These are phyloP conservation scores for Parotocinclus haroldoi DNA, from an alignment of 2,797 vertebrate genomes.

Conservation along the genomic window DNA sequence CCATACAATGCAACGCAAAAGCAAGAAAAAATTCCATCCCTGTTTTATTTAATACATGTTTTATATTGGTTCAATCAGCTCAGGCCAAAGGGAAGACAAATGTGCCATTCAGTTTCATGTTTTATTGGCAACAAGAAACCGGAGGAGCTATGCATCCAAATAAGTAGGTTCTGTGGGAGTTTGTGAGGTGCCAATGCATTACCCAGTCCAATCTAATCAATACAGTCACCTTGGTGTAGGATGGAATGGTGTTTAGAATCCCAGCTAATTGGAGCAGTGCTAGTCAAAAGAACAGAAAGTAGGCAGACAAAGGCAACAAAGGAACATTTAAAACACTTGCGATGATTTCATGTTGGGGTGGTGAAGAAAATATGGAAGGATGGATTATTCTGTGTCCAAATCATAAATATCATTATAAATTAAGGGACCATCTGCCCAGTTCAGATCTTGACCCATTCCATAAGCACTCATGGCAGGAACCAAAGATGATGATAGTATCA, in stretches of 20 bases:
- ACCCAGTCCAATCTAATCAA: conserved; percentile 23
- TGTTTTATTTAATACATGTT: background rate
- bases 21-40: conserved; percentile 1
- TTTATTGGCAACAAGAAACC: conserved; percentile 7
- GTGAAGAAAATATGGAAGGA: no score
- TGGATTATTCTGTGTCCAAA: no score
- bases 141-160: conserved; percentile 6
- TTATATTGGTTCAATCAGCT: background rate
- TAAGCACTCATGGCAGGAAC: no score
- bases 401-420: no score
- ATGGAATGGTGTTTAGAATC: conserved; percentile 5
- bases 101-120: background rate
- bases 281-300: conserved; percentile 11
- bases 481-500: no score
- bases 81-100: conserved; percentile 5
- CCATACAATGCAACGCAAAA: conserved; percentile 1
- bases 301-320: conserved; percentile 23
- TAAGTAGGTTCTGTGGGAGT: conserved; percentile 13
- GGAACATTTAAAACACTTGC: no score
- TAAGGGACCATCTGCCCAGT: no score
- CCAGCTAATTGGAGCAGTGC: conserved; percentile 17
- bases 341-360: no score
- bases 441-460: no score
- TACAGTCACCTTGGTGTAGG: conserved; percentile 28
- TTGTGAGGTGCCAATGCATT: conserved; percentile 1